Conservation (phyloP, 2,797 vertebrate species). For the Notolabrus celidotus region DNA sequence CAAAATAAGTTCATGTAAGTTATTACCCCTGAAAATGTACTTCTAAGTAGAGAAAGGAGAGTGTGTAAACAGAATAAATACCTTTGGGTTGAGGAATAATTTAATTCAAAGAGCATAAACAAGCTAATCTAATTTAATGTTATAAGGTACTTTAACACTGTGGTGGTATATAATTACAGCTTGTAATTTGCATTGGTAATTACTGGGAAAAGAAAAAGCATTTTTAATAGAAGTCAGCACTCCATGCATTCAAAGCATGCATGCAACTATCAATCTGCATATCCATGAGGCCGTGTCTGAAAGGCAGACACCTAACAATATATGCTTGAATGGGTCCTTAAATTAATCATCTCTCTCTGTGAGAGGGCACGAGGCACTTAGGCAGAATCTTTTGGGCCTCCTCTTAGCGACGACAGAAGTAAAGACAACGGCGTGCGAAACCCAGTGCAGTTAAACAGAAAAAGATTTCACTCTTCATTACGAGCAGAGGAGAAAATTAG, state of each 20-base stretch:
- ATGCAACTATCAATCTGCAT: slow-evolving; percentile 14
- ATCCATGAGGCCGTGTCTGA: slow-evolving; percentile 23
- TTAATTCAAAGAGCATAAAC: slow-evolving; percentile 25
- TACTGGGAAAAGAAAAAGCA: background rate
- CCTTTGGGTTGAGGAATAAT: slow-evolving; percentile 19
- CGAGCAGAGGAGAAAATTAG: slow-evolving; percentile 71
- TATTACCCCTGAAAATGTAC: slow-evolving; percentile 18
- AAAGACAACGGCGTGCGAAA: slow-evolving; percentile 61
- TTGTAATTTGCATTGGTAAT: slow-evolving; percentile 28
- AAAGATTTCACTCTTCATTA: slow-evolving; percentile 78
- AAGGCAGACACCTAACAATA: slow-evolving; percentile 48
- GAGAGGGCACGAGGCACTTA: slow-evolving; percentile 53
- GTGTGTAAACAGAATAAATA: slow-evolving; percentile 40
- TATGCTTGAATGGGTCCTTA: slow-evolving; percentile 56
- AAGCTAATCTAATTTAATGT: slow-evolving; percentile 32
- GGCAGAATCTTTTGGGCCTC: slow-evolving; percentile 63
- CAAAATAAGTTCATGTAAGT: slow-evolving; percentile 29
- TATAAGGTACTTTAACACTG: slow-evolving; percentile 8
- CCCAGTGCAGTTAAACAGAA: slow-evolving; percentile 50
- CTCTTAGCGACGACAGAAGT: slow-evolving; percentile 44
- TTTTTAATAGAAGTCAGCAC: background rate
- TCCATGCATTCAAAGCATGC: background rate
- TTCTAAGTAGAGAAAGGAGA: slow-evolving; percentile 17
- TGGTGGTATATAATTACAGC: slow-evolving; percentile 9
- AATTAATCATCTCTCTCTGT: slow-evolving; percentile 67